Percentiles rank a stretch among this genome's conserved stretches.
phyloP scores from a whole-genome alignment of 2,888 invertebrate species.

The Marasmarcha lunaedactyla region DNA sequence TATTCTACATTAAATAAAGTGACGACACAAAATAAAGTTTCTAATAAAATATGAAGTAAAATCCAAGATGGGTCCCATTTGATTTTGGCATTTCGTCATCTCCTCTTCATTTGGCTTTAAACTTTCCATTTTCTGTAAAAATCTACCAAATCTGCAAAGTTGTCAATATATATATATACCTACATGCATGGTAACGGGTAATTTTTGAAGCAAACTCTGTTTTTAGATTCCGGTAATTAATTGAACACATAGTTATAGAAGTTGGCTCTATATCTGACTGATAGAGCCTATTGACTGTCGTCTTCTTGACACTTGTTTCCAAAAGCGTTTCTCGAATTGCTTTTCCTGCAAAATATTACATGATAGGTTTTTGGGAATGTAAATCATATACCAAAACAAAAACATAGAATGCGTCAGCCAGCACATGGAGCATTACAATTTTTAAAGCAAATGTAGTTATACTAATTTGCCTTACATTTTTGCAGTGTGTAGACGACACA shows the following conservation, averaged over 20 bases:
- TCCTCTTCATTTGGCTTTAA: constrained; percentile 8
- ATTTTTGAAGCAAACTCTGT: too few species aligned
- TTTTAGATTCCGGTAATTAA: too few species aligned
- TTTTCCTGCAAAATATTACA: constrained; percentile 73
- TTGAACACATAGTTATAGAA: not conserved
- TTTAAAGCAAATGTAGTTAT: too few species aligned
- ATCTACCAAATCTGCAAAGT: too few species aligned
- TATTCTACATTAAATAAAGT: too few species aligned
- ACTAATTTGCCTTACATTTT: too few species aligned
- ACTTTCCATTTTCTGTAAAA: not conserved
- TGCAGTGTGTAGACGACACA: not conserved
- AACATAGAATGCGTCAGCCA: too few species aligned
- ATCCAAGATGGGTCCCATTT: constrained; percentile 54
- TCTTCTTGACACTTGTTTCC: constrained; percentile 83
- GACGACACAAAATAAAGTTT: constrained; percentile 18
- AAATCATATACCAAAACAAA: too few species aligned
- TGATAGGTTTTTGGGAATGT: constrained; percentile 5
- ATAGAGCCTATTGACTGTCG: constrained; percentile 69
- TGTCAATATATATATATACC: too few species aligned
- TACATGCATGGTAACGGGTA: too few species aligned
- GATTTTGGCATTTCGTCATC: constrained; percentile 25
- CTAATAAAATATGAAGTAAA: constrained; percentile 55
- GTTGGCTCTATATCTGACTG: constrained; percentile 46
- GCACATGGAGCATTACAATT: too few species aligned
- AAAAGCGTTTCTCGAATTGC: constrained; percentile 81